Conservation (phyloP, 2,797 vertebrate genomes). For the Miichthys miiuy region DNA sequence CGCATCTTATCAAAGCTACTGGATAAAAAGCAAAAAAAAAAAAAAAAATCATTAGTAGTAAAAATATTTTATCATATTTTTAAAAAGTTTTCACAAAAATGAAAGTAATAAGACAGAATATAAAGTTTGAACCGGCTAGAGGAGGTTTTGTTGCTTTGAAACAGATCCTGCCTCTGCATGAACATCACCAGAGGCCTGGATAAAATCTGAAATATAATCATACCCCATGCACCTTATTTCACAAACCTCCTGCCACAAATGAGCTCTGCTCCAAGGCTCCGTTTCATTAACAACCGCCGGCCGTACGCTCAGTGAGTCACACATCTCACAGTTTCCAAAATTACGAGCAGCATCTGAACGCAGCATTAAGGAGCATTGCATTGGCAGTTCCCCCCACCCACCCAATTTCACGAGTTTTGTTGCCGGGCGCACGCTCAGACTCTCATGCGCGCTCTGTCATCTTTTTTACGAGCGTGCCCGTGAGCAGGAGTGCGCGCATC, state of each 20-base stretch:
- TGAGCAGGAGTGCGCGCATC: neutral
- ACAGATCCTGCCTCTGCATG: too few relatives aligned
- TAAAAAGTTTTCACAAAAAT: neutral
- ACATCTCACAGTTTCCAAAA: neutral
- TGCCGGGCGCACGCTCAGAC: slow-evolving; percentile 17
- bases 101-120: neutral
- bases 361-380: slow-evolving; percentile 60
- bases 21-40: too few relatives aligned
- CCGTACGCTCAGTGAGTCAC: neutral
- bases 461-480: neutral
- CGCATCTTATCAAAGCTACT: neutral
- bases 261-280: rapidly evolving
- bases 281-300: too few relatives aligned
- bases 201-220: neutral
- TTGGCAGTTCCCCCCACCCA: slow-evolving; percentile 18
- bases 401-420: slow-evolving; percentile 14
- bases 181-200: neutral
- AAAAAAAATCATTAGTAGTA: neutral
- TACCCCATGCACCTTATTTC: neutral
- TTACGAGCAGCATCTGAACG: slow-evolving; percentile 48
- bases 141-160: neutral
- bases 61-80: neutral
- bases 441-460: slow-evolving; percentile 10
- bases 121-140: too few relatives aligned
- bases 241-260: neutral